phyloP scores from a whole-genome alignment of 1,140 invertebrate species.

The Drosophila elegans region DNA sequence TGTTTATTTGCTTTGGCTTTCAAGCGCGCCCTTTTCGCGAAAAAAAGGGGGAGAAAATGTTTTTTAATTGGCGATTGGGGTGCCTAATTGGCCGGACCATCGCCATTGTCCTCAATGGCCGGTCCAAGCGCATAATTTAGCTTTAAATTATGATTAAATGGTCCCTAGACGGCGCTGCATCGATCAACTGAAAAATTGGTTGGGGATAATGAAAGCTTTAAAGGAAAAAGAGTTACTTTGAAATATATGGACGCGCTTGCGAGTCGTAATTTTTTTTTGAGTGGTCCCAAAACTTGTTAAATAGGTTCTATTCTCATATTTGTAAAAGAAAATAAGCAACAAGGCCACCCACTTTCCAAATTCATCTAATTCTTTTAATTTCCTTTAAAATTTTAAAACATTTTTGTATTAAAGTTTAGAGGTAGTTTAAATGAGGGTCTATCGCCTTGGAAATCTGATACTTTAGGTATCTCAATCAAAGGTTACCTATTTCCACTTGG shows the following conservation, averaged over 20 bases:
- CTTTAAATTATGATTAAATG: constrained; percentile 32
- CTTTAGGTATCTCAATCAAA: constrained; percentile 10
- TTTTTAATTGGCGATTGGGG: constrained; percentile 56
- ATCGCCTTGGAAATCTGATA: constrained; percentile 16
- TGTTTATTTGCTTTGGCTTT: constrained; percentile 66
- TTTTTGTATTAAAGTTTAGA: not conserved
- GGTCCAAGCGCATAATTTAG: constrained; percentile 43
- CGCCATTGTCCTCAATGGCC: constrained; percentile 13
- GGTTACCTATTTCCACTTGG: constrained; percentile 8
- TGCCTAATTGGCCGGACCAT: constrained; percentile 63
- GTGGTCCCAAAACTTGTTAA: too few species aligned
- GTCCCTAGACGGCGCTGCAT: not conserved
- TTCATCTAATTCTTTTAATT: too few species aligned
- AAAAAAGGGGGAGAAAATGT: constrained; percentile 23
- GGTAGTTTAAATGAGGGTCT: not conserved
- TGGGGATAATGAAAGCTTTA: too few species aligned
- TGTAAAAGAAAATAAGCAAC: too few species aligned
- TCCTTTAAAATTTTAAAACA: not conserved
- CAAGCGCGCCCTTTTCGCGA: constrained; percentile 55
- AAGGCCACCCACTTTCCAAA: too few species aligned
- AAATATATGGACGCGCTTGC: not conserved
- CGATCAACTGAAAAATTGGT: not conserved
- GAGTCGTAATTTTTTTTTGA: too few species aligned
- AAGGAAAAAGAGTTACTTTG: too few species aligned
- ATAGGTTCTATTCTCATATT: too few species aligned